Evolutionary conservation across 2,797 vertebrate genomes (phyloP).

Genomic region (Premnoplex brunnescens): DNA sequence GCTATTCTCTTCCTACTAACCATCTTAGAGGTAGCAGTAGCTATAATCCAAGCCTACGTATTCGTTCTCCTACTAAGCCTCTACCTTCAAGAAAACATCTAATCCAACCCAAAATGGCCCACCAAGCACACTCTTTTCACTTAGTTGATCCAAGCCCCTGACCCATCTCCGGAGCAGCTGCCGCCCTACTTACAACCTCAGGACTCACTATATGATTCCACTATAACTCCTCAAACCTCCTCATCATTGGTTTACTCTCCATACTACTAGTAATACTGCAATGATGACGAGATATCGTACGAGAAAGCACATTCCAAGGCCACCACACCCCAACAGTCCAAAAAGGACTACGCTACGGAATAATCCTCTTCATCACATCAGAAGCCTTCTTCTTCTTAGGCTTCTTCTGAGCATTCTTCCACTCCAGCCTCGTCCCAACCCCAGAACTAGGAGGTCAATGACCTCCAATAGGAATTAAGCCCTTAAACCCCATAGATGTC

Average conservation of each 20-base stretch:
- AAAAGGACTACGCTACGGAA: conserved; percentile 37
- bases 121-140: background rate
- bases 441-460: conserved; percentile 33
- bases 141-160: background rate
- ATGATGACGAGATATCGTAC: background rate
- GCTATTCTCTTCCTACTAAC: rapidly evolving
- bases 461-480: background rate
- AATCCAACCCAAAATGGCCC: background rate
- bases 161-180: rapidly evolving
- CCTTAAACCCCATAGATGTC: background rate
- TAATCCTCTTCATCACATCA: conserved; percentile 35
- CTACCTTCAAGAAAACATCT: background rate
- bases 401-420: conserved; percentile 45
- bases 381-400: conserved; percentile 49
- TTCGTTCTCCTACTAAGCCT: background rate
- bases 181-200: rapidly evolving
- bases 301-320: background rate
- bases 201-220: background rate
- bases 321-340: background rate
- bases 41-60: rapidly evolving
- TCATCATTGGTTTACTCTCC: rapidly evolving
- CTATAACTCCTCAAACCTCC: rapidly evolving
- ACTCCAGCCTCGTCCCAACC: background rate
- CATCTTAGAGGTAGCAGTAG: background rate
- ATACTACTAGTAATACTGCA: rapidly evolving